Evolutionary conservation across 2,113 vertebrate genomes (phyloP), one percentile per base, ranked within the genome.

Genomic region (Epinephelus fuscoguttatus): DNA sequence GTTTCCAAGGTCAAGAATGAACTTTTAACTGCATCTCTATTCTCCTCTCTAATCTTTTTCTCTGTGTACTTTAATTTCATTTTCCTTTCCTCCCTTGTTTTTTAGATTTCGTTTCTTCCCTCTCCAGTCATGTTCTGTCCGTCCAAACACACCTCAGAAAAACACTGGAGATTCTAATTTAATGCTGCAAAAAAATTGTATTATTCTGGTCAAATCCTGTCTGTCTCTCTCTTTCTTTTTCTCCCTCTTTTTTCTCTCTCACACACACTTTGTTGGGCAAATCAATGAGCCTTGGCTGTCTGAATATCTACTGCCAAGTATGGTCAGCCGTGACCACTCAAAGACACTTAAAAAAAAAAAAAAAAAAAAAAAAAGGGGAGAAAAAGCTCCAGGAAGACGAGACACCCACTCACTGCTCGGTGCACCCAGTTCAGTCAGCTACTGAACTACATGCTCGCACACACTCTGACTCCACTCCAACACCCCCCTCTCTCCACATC

Each of bases 251-350:
- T 7, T 3, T 10, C 23, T 4, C 4, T 47, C 64, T 49, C 64
- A 4, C 69, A 74, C 86, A 70, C 84, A 76, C 59, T 85, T 80
- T 59, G 76, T 45, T 63, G 33, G 60, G 52, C 60, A 81, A 78
- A 89, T 89, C 80, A 88, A 87, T 89, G 81, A 69, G 70, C 62
- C 68, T 78, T 70, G 75, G 66, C 59, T 69, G 60, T 69, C 77
- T 84, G 69, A 81, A 76, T 82, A 77, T 88, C 70, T 78, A n/a
- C 75, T 76, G 82, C 84, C 85, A 81, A 90, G 77, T 61, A 81
- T 59, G 66, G 87, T 86, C 82, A 82, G 80, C 82, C 55, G 30
- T 86, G 77, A 84, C 68, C 75, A 81, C 77, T 78, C 66, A 70
- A 53, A 80, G 42, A 53, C 56, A 63, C 47, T 45, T 27, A 27